Evolutionary conservation across 1,140 invertebrate genomes (phyloP), one percentile per base, ranked within the genome.

Genomic region (Drosophila auraria): DNA sequence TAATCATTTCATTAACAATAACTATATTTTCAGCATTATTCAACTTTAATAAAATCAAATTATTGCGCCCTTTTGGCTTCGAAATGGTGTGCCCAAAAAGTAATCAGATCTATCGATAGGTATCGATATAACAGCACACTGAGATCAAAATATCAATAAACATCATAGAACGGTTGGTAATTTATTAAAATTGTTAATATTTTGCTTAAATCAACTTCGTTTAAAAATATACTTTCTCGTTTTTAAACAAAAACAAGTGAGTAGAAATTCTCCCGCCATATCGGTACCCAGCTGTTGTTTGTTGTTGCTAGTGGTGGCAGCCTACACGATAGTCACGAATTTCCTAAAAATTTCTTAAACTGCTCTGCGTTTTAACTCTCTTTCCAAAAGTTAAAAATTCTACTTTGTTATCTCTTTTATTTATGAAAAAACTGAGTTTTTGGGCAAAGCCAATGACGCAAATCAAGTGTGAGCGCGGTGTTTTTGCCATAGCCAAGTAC

Each of bases 251-350:
- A n/a, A n/a, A 30, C 5, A 7, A 17, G 5, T 1, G 5, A 30
- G 2, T 4, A 3, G 0, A 33, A 33, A 53, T 17, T 53, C n/a
- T 53, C 51, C 27, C 51, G 51, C 51, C 51, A 53, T 53, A 33
- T 53, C 27, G 2, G 0, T 14, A 27, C 9, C n/a, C n/a, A 53
- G n/a, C 27, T 12, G 27, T 6, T 15, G 2, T 12, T 33, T 53
- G 9, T 53, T 53, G n/a, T 53, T 33, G 50, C 27, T 53, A 53
- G 50, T 53, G 50, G 50, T 17, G 50, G 12, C 50, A 33, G n/a
- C 0, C 30, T 17, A 5, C 2, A 12, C n/a, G 27, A 53, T 53
- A 30, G 27, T 53, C 4, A 33, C 33, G 5, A 5, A 17, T 51
- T 5, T 27, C 0, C 7, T 4, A 4, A n/a, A 51, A 51, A 27